Evolutionary conservation across 1,140 invertebrate genomes (phyloP).

Genomic region (Wiebesia pumilae): DNA sequence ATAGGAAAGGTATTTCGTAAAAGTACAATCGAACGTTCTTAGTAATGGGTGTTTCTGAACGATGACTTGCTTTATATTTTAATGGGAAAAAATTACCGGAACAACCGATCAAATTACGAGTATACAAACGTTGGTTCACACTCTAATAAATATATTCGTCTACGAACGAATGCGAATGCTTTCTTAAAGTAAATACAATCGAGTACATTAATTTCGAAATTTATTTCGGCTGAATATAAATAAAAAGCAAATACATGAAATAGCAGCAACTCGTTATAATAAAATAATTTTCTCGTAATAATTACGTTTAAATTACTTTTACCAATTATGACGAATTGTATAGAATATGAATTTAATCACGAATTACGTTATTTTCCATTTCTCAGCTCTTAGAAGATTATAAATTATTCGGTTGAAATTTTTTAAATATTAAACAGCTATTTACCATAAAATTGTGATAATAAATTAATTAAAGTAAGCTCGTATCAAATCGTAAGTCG

Average conservation of each 20-base stretch:
- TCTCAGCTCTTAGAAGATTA: too few species aligned
- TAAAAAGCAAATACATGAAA: background rate
- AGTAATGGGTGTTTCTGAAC: background rate
- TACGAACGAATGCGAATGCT: background rate
- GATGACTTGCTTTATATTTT: background rate
- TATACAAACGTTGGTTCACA: background rate
- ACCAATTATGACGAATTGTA: too few species aligned
- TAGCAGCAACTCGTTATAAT: too few species aligned
- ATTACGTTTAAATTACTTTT: too few species aligned
- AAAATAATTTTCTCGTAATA: too few species aligned
- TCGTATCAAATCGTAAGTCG: too few species aligned
- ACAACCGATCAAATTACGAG: background rate
- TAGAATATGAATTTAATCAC: too few species aligned
- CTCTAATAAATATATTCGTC: background rate
- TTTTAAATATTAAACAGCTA: too few species aligned
- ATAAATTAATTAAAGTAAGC: too few species aligned
- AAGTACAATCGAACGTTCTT: background rate
- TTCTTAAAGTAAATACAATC: background rate
- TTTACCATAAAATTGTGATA: too few species aligned
- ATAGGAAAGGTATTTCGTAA: background rate
- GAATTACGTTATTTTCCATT: too few species aligned
- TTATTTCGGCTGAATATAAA: background rate
- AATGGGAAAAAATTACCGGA: background rate
- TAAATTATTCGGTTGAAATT: too few species aligned
- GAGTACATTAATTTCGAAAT: background rate